Conservation (phyloP, 2,888 invertebrate species). For the Entomobrya multifasciata region DNA sequence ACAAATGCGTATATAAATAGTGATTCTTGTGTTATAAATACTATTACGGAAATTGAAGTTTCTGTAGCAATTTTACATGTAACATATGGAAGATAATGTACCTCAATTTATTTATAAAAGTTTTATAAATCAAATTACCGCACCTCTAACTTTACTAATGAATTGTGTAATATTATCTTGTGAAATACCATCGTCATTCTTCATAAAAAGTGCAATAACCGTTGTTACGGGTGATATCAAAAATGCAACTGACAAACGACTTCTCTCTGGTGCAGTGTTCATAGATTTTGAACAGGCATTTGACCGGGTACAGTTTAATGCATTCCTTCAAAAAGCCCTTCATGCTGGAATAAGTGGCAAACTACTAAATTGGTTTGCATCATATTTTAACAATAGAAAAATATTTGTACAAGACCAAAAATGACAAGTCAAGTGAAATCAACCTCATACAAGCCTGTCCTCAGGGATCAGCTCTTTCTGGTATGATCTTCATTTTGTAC, state of each 20-base stretch:
- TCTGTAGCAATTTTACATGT: too few relatives aligned
- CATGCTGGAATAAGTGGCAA: conserved; percentile 4
- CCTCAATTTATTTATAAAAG: too few relatives aligned
- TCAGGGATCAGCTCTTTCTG: not conserved
- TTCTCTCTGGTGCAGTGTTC: conserved; percentile 31
- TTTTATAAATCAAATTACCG: too few relatives aligned
- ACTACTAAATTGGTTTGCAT: not conserved
- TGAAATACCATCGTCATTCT: too few relatives aligned
- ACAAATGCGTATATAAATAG: too few relatives aligned
- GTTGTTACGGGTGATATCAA: conserved; percentile 28
- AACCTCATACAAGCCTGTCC: not conserved
- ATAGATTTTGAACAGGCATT: conserved; percentile 37
- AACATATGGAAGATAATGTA: too few relatives aligned
- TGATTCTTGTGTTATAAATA: too few relatives aligned
- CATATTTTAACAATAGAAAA: conserved; percentile 40
- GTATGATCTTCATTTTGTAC: conserved; percentile 1
- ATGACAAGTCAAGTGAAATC: conserved; percentile 16
- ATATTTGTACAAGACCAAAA: conserved; percentile 3
- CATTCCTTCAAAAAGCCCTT: not conserved
- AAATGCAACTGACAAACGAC: not conserved
- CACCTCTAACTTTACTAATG: too few relatives aligned
- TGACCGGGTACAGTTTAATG: not conserved
- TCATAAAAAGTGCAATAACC: conserved; percentile 38
- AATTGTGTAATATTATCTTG: too few relatives aligned
- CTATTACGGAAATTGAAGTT: too few relatives aligned